A percentile compares a stretch with the other conserved stretches of the same genome.
phyloP scores from a whole-genome alignment of 2,888 invertebrate species.

The Mactromeris polynyma region DNA sequence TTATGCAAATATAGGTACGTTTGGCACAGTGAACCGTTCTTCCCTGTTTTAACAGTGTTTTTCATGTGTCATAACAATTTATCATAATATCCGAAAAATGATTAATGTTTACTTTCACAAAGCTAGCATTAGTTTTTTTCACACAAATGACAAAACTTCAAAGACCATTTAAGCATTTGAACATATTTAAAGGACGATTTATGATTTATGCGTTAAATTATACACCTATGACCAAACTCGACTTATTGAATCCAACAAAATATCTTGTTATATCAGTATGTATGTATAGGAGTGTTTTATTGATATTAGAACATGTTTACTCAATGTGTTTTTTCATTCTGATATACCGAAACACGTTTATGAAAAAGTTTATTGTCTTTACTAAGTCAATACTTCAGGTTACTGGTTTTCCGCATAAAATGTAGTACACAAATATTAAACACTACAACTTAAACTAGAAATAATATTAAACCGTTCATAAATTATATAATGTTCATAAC shows the following conservation, averaged over 20 bases:
- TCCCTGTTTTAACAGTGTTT: not conserved
- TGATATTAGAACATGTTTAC: not conserved
- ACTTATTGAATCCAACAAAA: not conserved
- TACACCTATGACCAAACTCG: not conserved
- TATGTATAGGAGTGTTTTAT: not conserved
- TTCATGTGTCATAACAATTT: not conserved
- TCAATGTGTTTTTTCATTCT: too few species aligned
- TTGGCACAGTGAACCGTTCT: not conserved
- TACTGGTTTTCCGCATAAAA: too few species aligned
- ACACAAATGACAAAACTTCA: slow-evolving; percentile 18
- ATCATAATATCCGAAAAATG: not conserved
- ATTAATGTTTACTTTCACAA: not conserved
- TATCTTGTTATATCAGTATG: not conserved
- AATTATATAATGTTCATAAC: too few species aligned
- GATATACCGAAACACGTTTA: too few species aligned
- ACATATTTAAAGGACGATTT: not conserved
- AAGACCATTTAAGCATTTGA: slow-evolving; percentile 5
- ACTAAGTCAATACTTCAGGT: too few species aligned
- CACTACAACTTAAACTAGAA: too few species aligned
- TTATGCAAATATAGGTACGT: not conserved
- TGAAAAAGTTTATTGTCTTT: too few species aligned
- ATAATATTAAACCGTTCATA: too few species aligned
- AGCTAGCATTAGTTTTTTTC: not conserved
- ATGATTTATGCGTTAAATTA: not conserved
- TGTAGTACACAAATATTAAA: too few species aligned